These are phyloP conservation scores for Hipposideros larvatus DNA, from an alignment of 2,797 vertebrate genomes.

Conservation along the genomic window DNA sequence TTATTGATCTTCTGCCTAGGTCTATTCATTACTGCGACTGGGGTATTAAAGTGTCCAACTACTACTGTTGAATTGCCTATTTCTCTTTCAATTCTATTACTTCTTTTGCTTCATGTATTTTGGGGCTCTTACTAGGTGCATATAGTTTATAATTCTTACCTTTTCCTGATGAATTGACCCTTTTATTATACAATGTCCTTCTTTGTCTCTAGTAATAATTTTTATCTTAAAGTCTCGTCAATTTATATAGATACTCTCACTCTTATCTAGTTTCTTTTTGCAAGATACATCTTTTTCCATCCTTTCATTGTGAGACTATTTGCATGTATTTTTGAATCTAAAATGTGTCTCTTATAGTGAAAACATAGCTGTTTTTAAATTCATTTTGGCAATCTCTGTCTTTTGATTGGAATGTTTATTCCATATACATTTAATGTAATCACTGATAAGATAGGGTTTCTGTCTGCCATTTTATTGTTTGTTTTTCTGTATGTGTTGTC, in stretches of 20 bases:
- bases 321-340: not conserved
- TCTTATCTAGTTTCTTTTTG: too few relatives aligned
- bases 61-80: not conserved
- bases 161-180: too few relatives aligned
- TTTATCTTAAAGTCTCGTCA: too few relatives aligned
- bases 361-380: not conserved
- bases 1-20: not conserved
- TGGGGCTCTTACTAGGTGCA: too few relatives aligned
- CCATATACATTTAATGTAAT: not conserved
- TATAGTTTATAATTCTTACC: too few relatives aligned
- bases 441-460: not conserved
- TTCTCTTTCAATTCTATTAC: too few relatives aligned
- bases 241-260: too few relatives aligned
- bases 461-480: not conserved
- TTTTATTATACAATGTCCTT: too few relatives aligned
- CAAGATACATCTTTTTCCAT: not conserved
- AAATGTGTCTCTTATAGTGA: not conserved
- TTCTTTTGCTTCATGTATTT: too few relatives aligned
- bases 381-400: not conserved
- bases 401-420: not conserved
- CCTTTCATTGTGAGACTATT: not conserved
- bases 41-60: not conserved
- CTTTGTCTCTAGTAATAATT: too few relatives aligned
- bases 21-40: not conserved
- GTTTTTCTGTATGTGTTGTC: not conserved